Base-by-base conservation (phyloP, 2,113 vertebrate species). In the Vidua chalybeata region DNA sequence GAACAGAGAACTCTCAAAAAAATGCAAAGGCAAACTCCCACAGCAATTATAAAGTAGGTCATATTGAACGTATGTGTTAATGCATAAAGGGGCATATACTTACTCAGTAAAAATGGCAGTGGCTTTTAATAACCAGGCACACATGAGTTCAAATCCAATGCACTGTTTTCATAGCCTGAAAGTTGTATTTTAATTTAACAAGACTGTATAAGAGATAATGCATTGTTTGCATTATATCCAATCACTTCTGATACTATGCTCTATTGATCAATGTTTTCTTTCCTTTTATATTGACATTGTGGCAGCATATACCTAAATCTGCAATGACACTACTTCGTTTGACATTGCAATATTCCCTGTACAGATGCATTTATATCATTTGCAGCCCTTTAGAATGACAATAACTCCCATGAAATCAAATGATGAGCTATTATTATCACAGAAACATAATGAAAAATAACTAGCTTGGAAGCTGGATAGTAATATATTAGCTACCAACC, bases 41-140 rank as follows among this genome's bases (percentile, higher is more conserved):
- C 82, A 93, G 92, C 92, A 97, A 92, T 96, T 96, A 96, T 78
- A 84, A 96, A 94, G 90, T 96, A 94, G 93, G 93, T 96, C 94
- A 96, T 94, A 90, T 71, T 72, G 90, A 91, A 71, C 7, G 15
- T 86, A 90, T 85, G 48, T 68, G 52, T 63, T 92, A 90, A 85
- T 73, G 82, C 52, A 95, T 83, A 92, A 81, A 85, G 46, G 83
- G 93, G 66, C 61, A 72, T 39, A 80, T 23, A 77, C 64, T 81
- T 92, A 61, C 84, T 75, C 80, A 87, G 61, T 83, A 91, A 82
- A 88, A 91, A 93, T 10, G 73, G 64, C 62, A 82, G 62, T 39
- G 27, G 28, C 63, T 95, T 91, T 88, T 76, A 86, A 69, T 13
- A 68, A 27, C 37, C 33, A 89, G 78, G 45, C 43, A 52, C 73